Conservation (phyloP, 2,888 invertebrate genomes). For the Meiosimyza decipiens region DNA sequence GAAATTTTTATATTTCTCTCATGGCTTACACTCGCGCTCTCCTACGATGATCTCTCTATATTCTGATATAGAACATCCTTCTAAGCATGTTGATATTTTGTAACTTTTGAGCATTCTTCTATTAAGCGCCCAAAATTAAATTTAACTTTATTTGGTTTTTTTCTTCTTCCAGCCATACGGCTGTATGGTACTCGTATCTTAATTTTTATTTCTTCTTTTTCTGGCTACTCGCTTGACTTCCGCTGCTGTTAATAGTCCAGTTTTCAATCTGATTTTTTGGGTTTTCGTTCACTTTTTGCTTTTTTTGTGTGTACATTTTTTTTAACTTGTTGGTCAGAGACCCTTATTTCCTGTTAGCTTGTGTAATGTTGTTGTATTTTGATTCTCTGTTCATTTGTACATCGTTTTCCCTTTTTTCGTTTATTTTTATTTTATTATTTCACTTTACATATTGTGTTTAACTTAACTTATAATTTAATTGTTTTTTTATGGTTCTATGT, state of each 20-base stretch:
- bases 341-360: conserved; percentile 37
- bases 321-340: conserved; percentile 34
- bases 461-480: conserved; percentile 21
- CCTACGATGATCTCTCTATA: no score
- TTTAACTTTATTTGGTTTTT: no score
- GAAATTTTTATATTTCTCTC: no score
- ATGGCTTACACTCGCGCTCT: no score
- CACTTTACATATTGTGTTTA: conserved; percentile 14
- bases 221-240: conserved; percentile 29
- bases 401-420: no score
- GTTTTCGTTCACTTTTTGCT: conserved; percentile 10
- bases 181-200: no score
- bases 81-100: no score
- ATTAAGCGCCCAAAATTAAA: no score
- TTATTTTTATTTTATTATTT: not conserved
- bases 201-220: not conserved
- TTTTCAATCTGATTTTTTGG: conserved; percentile 30
- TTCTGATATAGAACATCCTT: no score
- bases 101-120: no score
- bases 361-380: conserved; percentile 7
- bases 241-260: conserved; percentile 29
- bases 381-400: not conserved
- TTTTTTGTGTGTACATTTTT: conserved; percentile 2
- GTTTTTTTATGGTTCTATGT: conserved; percentile 2
- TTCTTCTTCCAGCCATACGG: no score